Base-by-base conservation (phyloP, 2,113 vertebrate species). In the Litocranius walleri region DNA sequence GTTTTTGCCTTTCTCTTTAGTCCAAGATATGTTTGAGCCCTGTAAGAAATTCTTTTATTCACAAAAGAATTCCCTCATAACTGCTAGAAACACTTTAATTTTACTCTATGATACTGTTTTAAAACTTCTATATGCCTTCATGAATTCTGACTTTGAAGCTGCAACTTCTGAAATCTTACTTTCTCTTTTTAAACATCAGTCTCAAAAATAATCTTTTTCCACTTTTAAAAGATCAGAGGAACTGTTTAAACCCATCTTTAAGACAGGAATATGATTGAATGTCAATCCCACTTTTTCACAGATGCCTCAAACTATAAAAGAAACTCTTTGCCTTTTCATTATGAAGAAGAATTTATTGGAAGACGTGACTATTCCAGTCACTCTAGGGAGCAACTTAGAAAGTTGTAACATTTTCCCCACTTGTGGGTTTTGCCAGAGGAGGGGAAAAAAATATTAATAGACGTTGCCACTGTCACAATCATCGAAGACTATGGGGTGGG, bases 181-280 rank as follows among this genome's bases (percentile, higher is more conserved):
- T 97, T 96, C 94, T 97, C 77, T 82, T 48, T 82, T 96, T 92
- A 88, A 95, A 91, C 84, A 80, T 67, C 90, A n/a, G 94, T 94
- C 95, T 98, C 88, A 95, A 94, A 95, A 96, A 74, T 96, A 92
- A 97, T 92, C 85, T 62, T 96, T 96, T 88, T 67, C 85, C 96
- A 89, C 97, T 89, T 96, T 96, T 95, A 89, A 86, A 93, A 92
- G 50, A 96, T 97, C 90, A 96, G 88, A 97, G 88, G 59, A 64
- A 77, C 61, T 62, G 33, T 97, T 96, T 85, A 97, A 98, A 94
- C 45, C 67, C 45, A 56, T 95, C 84, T 96, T 59, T 82, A 82
- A 94, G 90, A 87, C 29, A 96, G 74, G 56, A 40, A 48, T 17
- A 9, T 40, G 84, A 88, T 1, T 27, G 25, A 87, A 74, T 14